Percentiles rank a stretch among this genome's conserved stretches.
phyloP scores from a whole-genome alignment of 2,888 invertebrate species.

The Alitta virens region DNA sequence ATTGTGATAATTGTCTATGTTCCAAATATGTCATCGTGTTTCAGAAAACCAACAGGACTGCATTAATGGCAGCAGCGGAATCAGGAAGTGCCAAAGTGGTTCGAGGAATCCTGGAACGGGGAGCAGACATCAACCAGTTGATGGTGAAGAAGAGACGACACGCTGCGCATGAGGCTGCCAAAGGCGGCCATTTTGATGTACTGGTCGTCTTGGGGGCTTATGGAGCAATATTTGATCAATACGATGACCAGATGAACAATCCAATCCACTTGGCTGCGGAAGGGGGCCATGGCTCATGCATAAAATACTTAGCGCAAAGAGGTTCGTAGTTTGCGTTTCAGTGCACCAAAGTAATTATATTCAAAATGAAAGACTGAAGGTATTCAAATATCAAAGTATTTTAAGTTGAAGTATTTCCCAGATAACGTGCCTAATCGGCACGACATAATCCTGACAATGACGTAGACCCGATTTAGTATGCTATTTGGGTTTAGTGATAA shows the following conservation, averaged over 20 bases:
- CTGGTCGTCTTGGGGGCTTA: slow-evolving; percentile 50
- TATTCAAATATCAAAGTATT: too few species aligned
- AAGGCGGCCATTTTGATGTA: slow-evolving; percentile 46
- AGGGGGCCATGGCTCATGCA: slow-evolving; percentile 49
- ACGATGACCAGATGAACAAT: slow-evolving; percentile 49
- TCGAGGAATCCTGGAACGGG: slow-evolving; percentile 46
- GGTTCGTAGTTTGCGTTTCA: slow-evolving; percentile 34
- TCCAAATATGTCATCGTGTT: too few species aligned
- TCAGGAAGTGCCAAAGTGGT: slow-evolving; percentile 54
- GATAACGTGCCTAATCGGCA: too few species aligned
- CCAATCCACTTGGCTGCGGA: slow-evolving; percentile 54
- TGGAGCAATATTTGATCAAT: slow-evolving; percentile 53
- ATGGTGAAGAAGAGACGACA: slow-evolving; percentile 43
- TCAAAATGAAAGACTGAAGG: too few species aligned
- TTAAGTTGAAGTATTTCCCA: too few species aligned
- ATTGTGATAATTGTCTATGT: too few species aligned
- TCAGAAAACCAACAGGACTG: slow-evolving; percentile 50
- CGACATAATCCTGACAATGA: too few species aligned
- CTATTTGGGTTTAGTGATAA: too few species aligned
- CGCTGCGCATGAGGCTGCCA: slow-evolving; percentile 55
- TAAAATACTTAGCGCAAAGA: slow-evolving; percentile 55
- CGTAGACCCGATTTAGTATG: too few species aligned
- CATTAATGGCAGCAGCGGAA: slow-evolving; percentile 54
- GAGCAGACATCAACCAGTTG: slow-evolving; percentile 39
- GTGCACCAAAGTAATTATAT: too few species aligned